Percentiles rank a stretch among this genome's conserved stretches.
Evolutionary conservation across 1,140 invertebrate genomes (phyloP).

Genomic region (Paracyclopina nana): DNA sequence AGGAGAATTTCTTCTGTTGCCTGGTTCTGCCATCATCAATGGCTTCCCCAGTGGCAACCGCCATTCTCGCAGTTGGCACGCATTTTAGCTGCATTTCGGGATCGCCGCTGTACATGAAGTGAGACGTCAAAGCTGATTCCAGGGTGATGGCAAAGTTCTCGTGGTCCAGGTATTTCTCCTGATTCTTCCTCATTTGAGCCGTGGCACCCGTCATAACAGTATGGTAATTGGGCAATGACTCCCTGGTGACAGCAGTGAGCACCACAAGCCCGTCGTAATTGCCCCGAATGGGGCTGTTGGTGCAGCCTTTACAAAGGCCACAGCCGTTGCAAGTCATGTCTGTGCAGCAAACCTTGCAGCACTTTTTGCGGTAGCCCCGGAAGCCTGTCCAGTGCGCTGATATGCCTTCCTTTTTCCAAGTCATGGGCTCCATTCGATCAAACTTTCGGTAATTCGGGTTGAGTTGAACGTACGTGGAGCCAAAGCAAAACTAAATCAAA

Average conservation of each 20-base stretch:
- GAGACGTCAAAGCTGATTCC: neutral
- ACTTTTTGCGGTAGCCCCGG: neutral
- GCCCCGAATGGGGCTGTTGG: neutral
- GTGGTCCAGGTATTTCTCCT: neutral
- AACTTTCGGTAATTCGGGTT: constrained; percentile 5
- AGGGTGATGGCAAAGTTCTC: constrained; percentile 4
- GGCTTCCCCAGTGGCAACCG: neutral
- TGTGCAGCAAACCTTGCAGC: constrained; percentile 2
- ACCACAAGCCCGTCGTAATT: constrained; percentile 5
- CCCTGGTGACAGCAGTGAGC: neutral
- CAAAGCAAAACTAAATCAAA: constrained; percentile 13
- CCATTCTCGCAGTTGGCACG: neutral
- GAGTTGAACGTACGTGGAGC: constrained; percentile 1
- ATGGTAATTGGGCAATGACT: neutral
- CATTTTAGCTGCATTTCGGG: neutral
- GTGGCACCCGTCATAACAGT: neutral
- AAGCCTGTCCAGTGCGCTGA: neutral
- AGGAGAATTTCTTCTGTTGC: neutral
- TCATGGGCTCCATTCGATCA: constrained; percentile 6
- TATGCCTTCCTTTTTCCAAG: constrained; percentile 11
- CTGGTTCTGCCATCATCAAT: neutral
- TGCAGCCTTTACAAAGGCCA: neutral
- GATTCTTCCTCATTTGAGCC: neutral
- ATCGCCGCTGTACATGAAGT: neutral
- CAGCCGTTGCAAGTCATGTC: neutral